These are phyloP conservation scores for Caradrina clavipalpis DNA, from an alignment of 2,888 invertebrate genomes.

Conservation along the genomic window DNA sequence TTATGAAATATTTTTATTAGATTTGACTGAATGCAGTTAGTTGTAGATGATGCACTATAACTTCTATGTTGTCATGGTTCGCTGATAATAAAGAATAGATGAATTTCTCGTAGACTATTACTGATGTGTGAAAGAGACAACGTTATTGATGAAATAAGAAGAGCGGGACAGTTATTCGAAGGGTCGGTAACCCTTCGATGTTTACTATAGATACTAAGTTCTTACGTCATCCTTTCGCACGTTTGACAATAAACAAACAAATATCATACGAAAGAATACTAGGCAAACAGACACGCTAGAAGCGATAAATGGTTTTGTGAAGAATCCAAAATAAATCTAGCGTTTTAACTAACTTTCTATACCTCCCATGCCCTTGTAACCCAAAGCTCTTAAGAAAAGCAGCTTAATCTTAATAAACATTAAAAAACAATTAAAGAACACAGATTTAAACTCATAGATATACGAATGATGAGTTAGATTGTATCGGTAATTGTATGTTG, in stretches of 20 bases:
- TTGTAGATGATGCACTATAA: constrained; percentile 22
- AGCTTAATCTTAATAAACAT: neutral
- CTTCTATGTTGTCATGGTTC: constrained; percentile 9
- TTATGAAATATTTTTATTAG: constrained; percentile 19
- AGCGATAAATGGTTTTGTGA: no score
- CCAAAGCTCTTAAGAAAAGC: neutral
- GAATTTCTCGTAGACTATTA: constrained; percentile 14
- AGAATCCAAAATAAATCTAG: no score
- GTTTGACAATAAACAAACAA: neutral
- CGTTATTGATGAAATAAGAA: neutral
- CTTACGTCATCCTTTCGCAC: neutral
- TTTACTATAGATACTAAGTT: constrained; percentile 4
- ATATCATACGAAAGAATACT: neutral
- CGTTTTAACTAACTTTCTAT: no score
- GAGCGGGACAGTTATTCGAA: neutral
- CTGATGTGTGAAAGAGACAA: constrained; percentile 20
- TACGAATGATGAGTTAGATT: neutral
- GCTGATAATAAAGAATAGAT: constrained; percentile 8
- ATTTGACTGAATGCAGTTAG: constrained; percentile 26
- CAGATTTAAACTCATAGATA: neutral
- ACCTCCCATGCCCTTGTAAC: neutral
- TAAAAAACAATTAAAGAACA: neutral
- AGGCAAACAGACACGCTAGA: no score
- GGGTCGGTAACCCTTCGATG: constrained; percentile 9
- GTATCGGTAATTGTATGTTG: neutral